These are phyloP conservation scores for Otis tarda DNA, from an alignment of 2,113 vertebrate genomes.

Conservation along the genomic window DNA sequence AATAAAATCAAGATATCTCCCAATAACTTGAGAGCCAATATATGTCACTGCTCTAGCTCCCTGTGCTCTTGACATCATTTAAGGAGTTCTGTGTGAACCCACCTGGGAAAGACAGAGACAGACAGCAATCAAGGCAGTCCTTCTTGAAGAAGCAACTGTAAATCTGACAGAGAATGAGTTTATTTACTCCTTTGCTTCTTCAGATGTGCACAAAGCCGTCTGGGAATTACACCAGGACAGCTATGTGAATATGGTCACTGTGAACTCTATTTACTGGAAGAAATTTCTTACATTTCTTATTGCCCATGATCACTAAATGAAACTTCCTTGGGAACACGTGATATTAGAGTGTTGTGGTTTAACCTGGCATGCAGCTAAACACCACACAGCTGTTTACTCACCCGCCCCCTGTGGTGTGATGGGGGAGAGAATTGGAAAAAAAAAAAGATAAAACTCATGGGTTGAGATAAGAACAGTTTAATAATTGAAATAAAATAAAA, in stretches of 20 bases:
- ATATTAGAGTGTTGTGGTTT: neutral
- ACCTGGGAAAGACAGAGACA: neutral
- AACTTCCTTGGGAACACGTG: neutral
- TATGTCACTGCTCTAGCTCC: constrained; percentile 7
- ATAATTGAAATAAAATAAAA: too few relatives aligned
- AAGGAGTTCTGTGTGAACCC: constrained; percentile 2
- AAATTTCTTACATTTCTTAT: neutral
- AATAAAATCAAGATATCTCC: constrained; percentile 52
- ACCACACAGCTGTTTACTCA: too few relatives aligned
- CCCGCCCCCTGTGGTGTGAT: too few relatives aligned
- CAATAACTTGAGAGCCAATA: constrained; percentile 32
- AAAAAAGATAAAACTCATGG: too few relatives aligned
- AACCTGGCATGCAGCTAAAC: too few relatives aligned
- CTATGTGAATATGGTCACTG: neutral
- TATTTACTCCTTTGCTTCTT: constrained; percentile 18
- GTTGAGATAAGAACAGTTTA: too few relatives aligned
- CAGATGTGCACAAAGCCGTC: neutral
- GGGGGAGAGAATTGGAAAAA: too few relatives aligned
- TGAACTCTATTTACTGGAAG: neutral
- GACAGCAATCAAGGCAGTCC: constrained; percentile 15
- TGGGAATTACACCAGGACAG: neutral
- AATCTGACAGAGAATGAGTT: constrained; percentile 25
- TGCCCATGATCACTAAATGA: neutral
- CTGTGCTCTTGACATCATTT: constrained; percentile 20
- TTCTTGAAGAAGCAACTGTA: neutral